Evolutionary conservation across 2,113 vertebrate genomes (phyloP).

Genomic region (Gobio gobio): DNA sequence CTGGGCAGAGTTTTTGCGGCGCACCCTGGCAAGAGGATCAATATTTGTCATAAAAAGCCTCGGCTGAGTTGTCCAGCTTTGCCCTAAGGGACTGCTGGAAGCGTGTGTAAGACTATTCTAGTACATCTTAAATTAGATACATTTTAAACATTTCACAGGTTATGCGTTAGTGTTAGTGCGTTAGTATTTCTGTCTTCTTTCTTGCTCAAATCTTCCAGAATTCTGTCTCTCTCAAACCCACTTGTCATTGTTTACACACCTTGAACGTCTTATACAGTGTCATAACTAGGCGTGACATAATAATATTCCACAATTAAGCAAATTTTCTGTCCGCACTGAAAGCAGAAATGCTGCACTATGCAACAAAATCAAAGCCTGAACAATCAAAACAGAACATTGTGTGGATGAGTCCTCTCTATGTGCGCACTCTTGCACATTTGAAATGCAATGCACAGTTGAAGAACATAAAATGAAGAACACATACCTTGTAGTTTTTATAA

Average conservation of each 20-base stretch:
- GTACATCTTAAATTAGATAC: not conserved
- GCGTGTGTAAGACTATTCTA: conserved; percentile 24
- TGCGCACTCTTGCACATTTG: not conserved
- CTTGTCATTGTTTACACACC: not conserved
- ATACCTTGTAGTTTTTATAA: not conserved
- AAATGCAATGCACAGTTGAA: not conserved
- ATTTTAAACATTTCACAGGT: conserved; percentile 3
- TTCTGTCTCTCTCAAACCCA: not conserved
- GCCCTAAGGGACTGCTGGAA: conserved; percentile 65
- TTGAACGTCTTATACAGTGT: not conserved
- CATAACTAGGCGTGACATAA: not conserved
- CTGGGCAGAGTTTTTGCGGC: conserved; percentile 80
- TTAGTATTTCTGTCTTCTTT: not conserved
- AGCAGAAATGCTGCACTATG: not conserved
- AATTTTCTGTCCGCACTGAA: not conserved
- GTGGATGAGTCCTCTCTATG: not conserved
- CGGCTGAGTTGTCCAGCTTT: conserved; percentile 72
- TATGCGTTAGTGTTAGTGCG: not conserved
- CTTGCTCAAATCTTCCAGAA: not conserved
- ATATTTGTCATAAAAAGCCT: conserved; percentile 82
- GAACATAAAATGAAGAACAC: not conserved
- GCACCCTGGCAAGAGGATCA: conserved; percentile 71
- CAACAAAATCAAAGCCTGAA: not conserved
- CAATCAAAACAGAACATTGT: conserved; percentile 5
- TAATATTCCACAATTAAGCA: not conserved